phyloP scores from a whole-genome alignment of 2,888 invertebrate genomes.

The Nomada ferruginata region DNA sequence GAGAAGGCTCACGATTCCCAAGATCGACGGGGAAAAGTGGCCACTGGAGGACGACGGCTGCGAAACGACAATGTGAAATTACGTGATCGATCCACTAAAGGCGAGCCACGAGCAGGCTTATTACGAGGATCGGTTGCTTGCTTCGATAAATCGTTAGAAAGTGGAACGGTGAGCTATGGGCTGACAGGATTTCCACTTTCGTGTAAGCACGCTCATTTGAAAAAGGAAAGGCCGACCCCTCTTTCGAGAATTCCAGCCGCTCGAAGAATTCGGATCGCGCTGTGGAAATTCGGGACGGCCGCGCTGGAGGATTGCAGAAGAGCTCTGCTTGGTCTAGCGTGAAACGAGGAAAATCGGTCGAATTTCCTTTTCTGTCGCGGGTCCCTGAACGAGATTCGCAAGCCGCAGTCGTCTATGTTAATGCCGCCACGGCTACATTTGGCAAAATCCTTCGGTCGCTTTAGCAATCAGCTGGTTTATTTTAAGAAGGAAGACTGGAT shows the following conservation, averaged over 20 bases:
- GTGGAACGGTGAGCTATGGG: conserved; percentile 70
- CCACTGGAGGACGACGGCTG: conserved; percentile 47
- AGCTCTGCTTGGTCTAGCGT: conserved; percentile 6
- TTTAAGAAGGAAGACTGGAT: too few species aligned
- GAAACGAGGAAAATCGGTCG: conserved; percentile 26
- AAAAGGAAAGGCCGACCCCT: conserved; percentile 57
- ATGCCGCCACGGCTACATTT: too few species aligned
- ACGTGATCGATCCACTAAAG: conserved; percentile 60
- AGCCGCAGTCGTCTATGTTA: not conserved
- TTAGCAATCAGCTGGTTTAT: too few species aligned
- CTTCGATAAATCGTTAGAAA: conserved; percentile 71
- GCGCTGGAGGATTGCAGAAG: conserved; percentile 41
- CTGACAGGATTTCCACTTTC: conserved; percentile 66
- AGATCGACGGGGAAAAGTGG: conserved; percentile 47
- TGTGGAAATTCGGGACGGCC: conserved; percentile 51
- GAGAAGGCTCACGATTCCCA: conserved; percentile 52
- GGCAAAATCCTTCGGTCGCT: too few species aligned
- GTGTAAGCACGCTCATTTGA: conserved; percentile 54
- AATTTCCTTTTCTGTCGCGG: not conserved
- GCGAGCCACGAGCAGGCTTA: conserved; percentile 44
- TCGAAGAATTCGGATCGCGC: conserved; percentile 39
- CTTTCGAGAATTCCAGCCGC: conserved; percentile 47
- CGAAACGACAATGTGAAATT: conserved; percentile 55
- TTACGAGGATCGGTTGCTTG: conserved; percentile 59
- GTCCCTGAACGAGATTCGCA: not conserved